Evolutionary conservation across 2,113 vertebrate genomes (phyloP).

Genomic region (Brachyistius frenatus): DNA sequence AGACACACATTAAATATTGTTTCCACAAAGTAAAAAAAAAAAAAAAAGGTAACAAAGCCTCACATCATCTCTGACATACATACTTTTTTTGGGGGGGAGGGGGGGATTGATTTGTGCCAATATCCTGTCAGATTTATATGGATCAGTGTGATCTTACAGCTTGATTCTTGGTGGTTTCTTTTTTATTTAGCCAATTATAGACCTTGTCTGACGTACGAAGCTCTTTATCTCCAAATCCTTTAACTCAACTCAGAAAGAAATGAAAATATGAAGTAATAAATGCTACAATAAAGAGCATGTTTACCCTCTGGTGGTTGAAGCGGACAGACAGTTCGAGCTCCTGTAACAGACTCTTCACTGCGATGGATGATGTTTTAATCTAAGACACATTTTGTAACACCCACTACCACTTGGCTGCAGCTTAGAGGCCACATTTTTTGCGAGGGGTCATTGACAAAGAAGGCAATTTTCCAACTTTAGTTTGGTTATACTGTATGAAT

Average conservation of each 20-base stretch:
- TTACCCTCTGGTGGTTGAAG: too few relatives aligned
- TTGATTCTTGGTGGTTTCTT: too few relatives aligned
- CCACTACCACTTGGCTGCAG: background rate
- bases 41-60: background rate
- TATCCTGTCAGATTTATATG: too few relatives aligned
- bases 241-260: background rate
- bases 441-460: conserved; percentile 7
- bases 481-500: background rate
- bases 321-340: background rate
- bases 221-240: background rate
- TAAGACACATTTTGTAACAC: too few relatives aligned
- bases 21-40: conserved; percentile 5
- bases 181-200: too few relatives aligned
- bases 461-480: conserved; percentile 5
- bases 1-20: conserved; percentile 50
- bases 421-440: conserved; percentile 5
- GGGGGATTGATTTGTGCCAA: too few relatives aligned
- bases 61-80: background rate
- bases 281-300: too few relatives aligned
- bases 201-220: too few relatives aligned
- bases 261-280: too few relatives aligned
- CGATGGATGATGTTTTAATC: conserved; percentile 5
- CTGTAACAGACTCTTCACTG: background rate
- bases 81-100: too few relatives aligned
- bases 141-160: too few relatives aligned